Percentiles rank a stretch among this genome's conserved stretches.
Evolutionary conservation across 2,797 vertebrate species (phyloP).

Genomic region (Pangasius mekongensis): DNA sequence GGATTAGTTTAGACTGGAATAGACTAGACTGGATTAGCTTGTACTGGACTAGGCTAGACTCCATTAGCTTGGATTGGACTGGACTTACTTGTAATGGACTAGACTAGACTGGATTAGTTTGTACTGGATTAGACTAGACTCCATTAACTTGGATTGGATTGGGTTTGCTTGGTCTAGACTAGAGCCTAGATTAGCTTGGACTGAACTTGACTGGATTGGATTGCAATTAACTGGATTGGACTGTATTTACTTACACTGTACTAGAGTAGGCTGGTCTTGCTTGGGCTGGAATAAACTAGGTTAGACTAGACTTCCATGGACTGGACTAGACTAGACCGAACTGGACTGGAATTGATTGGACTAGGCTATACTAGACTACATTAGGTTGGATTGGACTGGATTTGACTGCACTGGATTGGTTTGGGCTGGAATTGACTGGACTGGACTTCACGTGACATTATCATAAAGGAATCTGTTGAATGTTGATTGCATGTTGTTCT

Average conservation of each 20-base stretch:
- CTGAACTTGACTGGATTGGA: background rate
- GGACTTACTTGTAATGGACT: background rate
- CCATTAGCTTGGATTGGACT: background rate
- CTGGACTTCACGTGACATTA: background rate
- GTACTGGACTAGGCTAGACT: background rate
- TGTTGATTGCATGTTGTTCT: background rate
- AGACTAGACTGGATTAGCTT: background rate
- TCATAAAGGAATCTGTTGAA: background rate
- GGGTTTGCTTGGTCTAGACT: background rate
- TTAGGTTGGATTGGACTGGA: background rate
- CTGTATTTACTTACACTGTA: background rate
- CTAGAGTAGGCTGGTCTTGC: background rate
- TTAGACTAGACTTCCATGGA: background rate
- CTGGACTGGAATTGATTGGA: background rate
- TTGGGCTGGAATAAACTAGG: background rate
- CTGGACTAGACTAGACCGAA: background rate
- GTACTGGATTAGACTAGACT: too few species aligned
- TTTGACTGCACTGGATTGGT: too few species aligned
- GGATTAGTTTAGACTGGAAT: too few species aligned
- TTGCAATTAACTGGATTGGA: background rate
- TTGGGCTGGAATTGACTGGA: background rate
- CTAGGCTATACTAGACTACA: background rate
- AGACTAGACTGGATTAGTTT: too few species aligned
- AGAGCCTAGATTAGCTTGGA: background rate
- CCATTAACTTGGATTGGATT: background rate